Evolutionary conservation across 2,888 invertebrate genomes (phyloP).

Genomic region (Nephrotoma guestfalica): DNA sequence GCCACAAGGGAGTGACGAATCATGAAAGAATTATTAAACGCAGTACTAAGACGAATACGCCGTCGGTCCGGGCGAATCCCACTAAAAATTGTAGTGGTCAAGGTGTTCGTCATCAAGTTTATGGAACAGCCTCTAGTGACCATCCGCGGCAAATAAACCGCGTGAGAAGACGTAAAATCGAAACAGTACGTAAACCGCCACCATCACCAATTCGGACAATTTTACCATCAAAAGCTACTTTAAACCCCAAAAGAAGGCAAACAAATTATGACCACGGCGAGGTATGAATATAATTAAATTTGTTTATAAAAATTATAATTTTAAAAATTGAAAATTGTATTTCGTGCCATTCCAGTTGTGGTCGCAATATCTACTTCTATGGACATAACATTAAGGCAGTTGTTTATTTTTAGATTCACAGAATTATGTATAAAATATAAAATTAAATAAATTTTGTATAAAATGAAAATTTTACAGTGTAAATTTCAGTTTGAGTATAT

Average conservation of each 20-base stretch:
- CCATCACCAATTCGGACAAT: not conserved
- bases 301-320: not conserved
- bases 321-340: not conserved
- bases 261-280: not conserved
- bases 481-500: too few species aligned
- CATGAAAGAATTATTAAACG: not conserved
- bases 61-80: not conserved
- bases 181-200: not conserved
- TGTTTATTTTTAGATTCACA: too few species aligned
- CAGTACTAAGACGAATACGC: not conserved
- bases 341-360: not conserved
- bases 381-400: not conserved
- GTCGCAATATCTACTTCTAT: not conserved
- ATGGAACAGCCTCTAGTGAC: not conserved
- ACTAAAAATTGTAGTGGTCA: not conserved
- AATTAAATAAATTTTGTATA: too few species aligned
- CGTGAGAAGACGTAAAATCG: not conserved
- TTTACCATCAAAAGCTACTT: not conserved
- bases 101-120: not conserved
- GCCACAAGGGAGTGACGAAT: not conserved
- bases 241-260: not conserved
- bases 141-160: not conserved
- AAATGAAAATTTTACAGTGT: too few species aligned
- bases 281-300: not conserved
- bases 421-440: too few species aligned